Evolutionary conservation across 1,140 invertebrate species (phyloP).

Genomic region (Aphis craccivora): DNA sequence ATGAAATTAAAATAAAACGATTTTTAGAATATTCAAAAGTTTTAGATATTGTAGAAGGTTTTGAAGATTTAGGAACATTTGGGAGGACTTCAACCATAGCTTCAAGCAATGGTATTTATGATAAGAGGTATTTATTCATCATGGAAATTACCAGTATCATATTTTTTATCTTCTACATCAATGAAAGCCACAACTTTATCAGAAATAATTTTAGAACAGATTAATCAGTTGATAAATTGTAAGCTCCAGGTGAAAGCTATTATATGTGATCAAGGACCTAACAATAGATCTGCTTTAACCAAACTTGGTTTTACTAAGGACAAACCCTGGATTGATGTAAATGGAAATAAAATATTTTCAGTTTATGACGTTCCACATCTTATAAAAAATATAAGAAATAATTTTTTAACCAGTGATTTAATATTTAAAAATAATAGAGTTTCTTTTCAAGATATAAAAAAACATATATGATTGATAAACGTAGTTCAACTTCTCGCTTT

Average conservation of each 20-base stretch:
- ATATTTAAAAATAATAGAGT: neutral
- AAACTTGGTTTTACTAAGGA: conserved; percentile 14
- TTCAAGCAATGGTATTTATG: conserved; percentile 23
- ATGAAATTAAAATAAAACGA: conserved; percentile 36
- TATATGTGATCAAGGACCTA: conserved; percentile 21
- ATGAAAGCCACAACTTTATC: neutral
- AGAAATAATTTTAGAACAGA: neutral
- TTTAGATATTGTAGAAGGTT: conserved; percentile 7
- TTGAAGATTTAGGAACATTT: conserved; percentile 16
- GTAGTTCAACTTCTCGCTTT: neutral
- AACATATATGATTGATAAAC: conserved; percentile 31
- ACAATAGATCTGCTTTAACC: conserved; percentile 20
- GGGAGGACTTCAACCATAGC: neutral
- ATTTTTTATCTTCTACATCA: neutral
- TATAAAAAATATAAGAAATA: conserved; percentile 32
- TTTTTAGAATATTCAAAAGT: conserved; percentile 7
- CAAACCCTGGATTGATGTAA: neutral
- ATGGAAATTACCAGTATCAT: conserved; percentile 22
- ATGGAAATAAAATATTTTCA: conserved; percentile 35
- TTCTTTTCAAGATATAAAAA: neutral
- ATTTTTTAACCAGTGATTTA: neutral
- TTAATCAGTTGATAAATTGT: neutral
- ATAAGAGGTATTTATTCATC: neutral
- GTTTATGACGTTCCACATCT: conserved; percentile 27
- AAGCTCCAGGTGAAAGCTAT: neutral